A percentile compares a stretch with the other conserved stretches of the same genome.
These are phyloP conservation scores for Drosophila seguyi DNA, from an alignment of 1,140 invertebrate species.

Conservation along the genomic window DNA sequence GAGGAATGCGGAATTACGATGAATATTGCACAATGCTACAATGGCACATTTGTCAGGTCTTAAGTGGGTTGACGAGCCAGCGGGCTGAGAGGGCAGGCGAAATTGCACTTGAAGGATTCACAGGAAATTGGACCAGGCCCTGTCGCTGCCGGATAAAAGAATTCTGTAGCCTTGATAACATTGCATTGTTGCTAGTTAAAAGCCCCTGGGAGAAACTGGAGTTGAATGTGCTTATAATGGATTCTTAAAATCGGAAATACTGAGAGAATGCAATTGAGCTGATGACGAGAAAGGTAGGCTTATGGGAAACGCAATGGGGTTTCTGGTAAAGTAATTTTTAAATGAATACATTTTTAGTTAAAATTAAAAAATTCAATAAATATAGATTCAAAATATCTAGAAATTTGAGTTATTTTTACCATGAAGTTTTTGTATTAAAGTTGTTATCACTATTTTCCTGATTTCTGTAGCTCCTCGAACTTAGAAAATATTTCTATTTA, in stretches of 20 bases:
- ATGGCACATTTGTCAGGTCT: constrained; percentile 13
- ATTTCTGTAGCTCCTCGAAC: too few species aligned
- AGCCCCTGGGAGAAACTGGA: neutral
- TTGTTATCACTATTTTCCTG: too few species aligned
- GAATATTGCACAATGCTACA: constrained; percentile 22
- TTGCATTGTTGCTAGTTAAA: neutral
- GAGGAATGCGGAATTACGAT: neutral
- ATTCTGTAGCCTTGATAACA: neutral
- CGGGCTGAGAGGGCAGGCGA: neutral
- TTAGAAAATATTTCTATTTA: too few species aligned
- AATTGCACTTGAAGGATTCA: constrained; percentile 4
- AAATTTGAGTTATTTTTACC: too few species aligned
- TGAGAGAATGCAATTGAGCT: neutral
- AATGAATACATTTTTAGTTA: too few species aligned
- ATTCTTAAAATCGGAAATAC: neutral
- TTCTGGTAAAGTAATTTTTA: too few species aligned
- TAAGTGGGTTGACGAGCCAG: constrained; percentile 24
- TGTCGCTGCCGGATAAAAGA: neutral
- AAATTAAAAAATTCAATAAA: too few species aligned
- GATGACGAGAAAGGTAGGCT: neutral
- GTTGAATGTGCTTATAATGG: neutral
- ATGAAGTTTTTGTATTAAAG: too few species aligned
- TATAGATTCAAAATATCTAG: too few species aligned
- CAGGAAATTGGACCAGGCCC: constrained; percentile 4
- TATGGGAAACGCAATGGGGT: too few species aligned